phyloP scores from a whole-genome alignment of 2,888 invertebrate species.

The Melolontha melolontha region DNA sequence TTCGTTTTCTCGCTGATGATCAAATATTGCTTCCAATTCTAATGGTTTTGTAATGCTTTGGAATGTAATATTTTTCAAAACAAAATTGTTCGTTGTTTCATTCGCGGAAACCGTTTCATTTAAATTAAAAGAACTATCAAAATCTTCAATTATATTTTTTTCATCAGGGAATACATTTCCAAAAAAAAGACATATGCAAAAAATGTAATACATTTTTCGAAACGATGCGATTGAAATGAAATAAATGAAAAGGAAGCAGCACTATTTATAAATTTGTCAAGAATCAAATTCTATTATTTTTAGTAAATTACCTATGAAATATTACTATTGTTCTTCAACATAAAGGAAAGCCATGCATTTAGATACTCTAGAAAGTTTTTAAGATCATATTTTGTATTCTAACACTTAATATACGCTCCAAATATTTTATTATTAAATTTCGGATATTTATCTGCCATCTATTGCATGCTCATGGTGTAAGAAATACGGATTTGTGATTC shows the following conservation, averaged over 20 bases:
- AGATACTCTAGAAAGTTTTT: constrained; percentile 32
- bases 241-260: background rate
- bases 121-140: constrained; percentile 6
- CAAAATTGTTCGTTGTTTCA: background rate
- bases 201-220: constrained; percentile 9
- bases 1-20: background rate
- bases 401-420: constrained; percentile 22
- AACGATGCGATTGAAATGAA: background rate
- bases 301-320: constrained; percentile 38
- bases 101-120: constrained; percentile 15
- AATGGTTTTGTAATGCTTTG: constrained; percentile 36
- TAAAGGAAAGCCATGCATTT: constrained; percentile 26
- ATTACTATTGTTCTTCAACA: constrained; percentile 25
- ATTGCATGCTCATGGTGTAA: background rate
- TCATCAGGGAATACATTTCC: constrained; percentile 14
- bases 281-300: constrained; percentile 36
- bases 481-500: constrained; percentile 31
- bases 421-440: constrained; percentile 6
- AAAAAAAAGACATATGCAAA: constrained; percentile 3
- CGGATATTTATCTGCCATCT: constrained; percentile 16
- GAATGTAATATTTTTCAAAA: constrained; percentile 22
- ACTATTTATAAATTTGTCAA: constrained; percentile 40
- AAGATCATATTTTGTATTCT: background rate
- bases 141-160: constrained; percentile 31
- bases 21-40: background rate